A percentile compares a stretch with the other conserved stretches of the same genome.
phyloP scores from a whole-genome alignment of 2,888 invertebrate genomes.

The Erebia aethiops region DNA sequence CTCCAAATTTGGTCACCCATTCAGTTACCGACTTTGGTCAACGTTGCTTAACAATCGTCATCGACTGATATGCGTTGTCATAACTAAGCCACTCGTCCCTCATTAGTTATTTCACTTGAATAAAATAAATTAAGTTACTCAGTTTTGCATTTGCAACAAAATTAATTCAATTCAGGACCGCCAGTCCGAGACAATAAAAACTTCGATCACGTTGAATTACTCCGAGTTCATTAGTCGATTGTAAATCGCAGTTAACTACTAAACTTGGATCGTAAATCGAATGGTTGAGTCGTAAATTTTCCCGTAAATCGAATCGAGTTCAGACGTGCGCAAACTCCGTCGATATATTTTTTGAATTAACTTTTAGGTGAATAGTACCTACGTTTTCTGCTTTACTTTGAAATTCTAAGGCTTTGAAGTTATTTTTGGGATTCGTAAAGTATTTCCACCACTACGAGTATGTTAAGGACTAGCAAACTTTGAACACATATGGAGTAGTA shows the following conservation, averaged over 20 bases:
- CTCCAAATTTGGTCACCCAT: too few relatives aligned
- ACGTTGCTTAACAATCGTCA: too few relatives aligned
- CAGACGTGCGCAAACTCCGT: constrained; percentile 27
- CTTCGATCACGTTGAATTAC: constrained; percentile 38
- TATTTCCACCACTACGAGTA: too few relatives aligned
- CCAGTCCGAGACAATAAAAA: constrained; percentile 37
- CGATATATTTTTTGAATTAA: constrained; percentile 30
- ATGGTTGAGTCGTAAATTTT: constrained; percentile 36
- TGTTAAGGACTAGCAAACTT: too few relatives aligned
- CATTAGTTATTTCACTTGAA: too few relatives aligned
- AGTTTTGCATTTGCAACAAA: constrained; percentile 13
- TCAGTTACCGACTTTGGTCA: too few relatives aligned
- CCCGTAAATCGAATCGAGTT: constrained; percentile 33
- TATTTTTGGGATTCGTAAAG: too few relatives aligned
- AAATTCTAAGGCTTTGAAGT: background rate
- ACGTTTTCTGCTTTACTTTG: background rate
- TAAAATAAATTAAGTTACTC: too few relatives aligned
- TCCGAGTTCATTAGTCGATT: constrained; percentile 40
- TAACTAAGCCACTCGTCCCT: too few relatives aligned
- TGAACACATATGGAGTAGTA: too few relatives aligned
- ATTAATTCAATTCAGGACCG: constrained; percentile 26
- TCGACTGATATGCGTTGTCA: too few relatives aligned
- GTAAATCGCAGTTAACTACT: constrained; percentile 43
- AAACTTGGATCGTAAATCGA: constrained; percentile 38
- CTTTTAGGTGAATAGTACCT: constrained; percentile 11